phyloP scores from a whole-genome alignment of 1,140 invertebrate genomes.

The Calycopis cecrops region DNA sequence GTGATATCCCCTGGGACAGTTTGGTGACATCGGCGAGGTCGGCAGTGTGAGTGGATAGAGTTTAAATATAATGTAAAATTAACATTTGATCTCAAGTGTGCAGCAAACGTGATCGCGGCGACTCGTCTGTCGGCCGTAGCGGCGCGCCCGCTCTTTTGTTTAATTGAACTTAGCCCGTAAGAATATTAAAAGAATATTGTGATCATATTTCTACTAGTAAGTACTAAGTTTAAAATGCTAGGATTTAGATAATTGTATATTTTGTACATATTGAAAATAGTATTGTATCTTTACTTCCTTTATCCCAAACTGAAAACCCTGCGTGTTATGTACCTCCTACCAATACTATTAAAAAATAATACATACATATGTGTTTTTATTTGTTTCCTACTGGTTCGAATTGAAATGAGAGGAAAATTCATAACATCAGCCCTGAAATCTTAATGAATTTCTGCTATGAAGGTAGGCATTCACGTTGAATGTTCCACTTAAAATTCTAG shows the following conservation, averaged over 20 bases:
- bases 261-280: constrained; percentile 77
- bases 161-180: constrained; percentile 45
- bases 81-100: constrained; percentile 74
- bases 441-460: too few species aligned
- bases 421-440: too few species aligned
- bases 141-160: constrained; percentile 33
- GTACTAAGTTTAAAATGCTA: constrained; percentile 63
- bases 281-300: constrained; percentile 75
- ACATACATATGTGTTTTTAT: constrained; percentile 52
- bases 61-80: constrained; percentile 66
- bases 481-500: too few species aligned
- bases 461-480: too few species aligned
- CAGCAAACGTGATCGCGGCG: constrained; percentile 67
- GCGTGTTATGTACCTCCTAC: constrained; percentile 77
- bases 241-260: constrained; percentile 75
- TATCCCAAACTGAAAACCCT: constrained; percentile 73
- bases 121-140: constrained; percentile 34
- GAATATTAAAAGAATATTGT: constrained; percentile 69
- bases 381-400: constrained; percentile 23
- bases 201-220: constrained; percentile 71
- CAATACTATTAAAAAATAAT: constrained; percentile 77
- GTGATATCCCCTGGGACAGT: too few species aligned
- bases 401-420: too few species aligned
- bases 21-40: constrained; percentile 30
- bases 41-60: constrained; percentile 66